A percentile compares a stretch with the other conserved stretches of the same genome.
phyloP scores from a whole-genome alignment of 2,113 vertebrate genomes.

The Pseudopodoces humilis region DNA sequence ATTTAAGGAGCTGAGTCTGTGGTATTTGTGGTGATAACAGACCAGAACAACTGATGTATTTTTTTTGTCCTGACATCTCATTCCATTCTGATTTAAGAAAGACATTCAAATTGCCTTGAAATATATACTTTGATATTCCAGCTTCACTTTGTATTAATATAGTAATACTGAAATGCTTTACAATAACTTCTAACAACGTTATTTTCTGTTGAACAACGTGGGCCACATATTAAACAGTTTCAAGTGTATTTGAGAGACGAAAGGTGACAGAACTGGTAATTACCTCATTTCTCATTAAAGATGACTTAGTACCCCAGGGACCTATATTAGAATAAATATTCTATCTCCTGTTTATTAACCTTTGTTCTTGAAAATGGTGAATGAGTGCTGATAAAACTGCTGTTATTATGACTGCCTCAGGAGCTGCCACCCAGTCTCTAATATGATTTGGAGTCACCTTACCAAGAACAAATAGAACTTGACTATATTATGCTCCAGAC shows the following conservation, averaged over 20 bases:
- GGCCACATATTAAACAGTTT: constrained; percentile 14
- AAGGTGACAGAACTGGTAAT: constrained; percentile 62
- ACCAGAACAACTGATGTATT: not conserved
- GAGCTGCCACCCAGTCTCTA: constrained; percentile 34
- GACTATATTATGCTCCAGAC: not conserved
- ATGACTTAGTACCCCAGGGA: constrained; percentile 32
- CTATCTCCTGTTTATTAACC: constrained; percentile 56
- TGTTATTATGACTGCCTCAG: constrained; percentile 17
- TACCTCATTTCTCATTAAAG: constrained; percentile 65
- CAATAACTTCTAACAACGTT: not conserved
- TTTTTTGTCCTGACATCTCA: not conserved
- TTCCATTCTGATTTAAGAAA: not conserved
- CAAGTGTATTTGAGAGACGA: constrained; percentile 35
- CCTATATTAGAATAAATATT: constrained; percentile 42
- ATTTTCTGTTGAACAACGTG: not conserved
- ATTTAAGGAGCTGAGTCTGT: not conserved
- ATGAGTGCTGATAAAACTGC: constrained; percentile 36
- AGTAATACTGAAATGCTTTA: not conserved
- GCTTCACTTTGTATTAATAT: not conserved
- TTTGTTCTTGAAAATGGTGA: constrained; percentile 49
- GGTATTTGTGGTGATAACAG: not conserved
- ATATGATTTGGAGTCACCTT: constrained; percentile 57
- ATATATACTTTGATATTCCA: not conserved
- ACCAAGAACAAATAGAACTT: constrained; percentile 45
- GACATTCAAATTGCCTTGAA: not conserved